Conservation (phyloP, 2,113 vertebrate species). For the Gnathonemus longibarbis region DNA sequence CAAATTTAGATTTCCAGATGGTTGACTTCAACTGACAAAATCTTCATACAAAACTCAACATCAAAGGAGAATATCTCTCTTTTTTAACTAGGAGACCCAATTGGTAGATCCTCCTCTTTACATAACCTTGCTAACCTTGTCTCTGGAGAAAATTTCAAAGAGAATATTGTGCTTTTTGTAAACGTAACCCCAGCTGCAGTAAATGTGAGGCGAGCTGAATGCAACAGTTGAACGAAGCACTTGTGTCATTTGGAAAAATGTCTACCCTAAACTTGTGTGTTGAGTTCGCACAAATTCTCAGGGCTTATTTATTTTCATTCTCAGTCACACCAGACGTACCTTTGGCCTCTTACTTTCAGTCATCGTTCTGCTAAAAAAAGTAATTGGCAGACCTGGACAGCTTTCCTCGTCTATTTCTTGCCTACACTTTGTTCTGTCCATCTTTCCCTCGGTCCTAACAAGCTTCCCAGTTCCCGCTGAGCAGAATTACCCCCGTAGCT, state of each 20-base stretch:
- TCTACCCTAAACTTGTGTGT: neutral
- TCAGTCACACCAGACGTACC: neutral
- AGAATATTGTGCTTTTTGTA: neutral
- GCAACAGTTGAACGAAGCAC: neutral
- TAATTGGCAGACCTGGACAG: neutral
- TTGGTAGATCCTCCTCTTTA: neutral
- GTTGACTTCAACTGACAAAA: neutral
- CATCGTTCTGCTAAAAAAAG: neutral
- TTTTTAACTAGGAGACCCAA: neutral
- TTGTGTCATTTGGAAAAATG: neutral
- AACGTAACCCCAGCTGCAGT: neutral
- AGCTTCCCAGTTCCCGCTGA: neutral
- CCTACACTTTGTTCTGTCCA: neutral
- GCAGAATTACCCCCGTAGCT: neutral
- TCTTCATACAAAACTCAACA: neutral
- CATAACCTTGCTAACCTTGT: neutral
- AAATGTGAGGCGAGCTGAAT: neutral
- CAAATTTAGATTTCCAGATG: neutral
- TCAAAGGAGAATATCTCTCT: neutral
- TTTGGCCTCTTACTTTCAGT: neutral
- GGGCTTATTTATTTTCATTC: neutral
- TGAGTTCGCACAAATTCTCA: neutral
- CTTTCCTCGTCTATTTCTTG: neutral
- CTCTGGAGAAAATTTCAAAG: neutral
- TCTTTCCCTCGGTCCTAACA: neutral